Conservation (phyloP, 2,113 vertebrate genomes). For the Actenoides hombroni region DNA sequence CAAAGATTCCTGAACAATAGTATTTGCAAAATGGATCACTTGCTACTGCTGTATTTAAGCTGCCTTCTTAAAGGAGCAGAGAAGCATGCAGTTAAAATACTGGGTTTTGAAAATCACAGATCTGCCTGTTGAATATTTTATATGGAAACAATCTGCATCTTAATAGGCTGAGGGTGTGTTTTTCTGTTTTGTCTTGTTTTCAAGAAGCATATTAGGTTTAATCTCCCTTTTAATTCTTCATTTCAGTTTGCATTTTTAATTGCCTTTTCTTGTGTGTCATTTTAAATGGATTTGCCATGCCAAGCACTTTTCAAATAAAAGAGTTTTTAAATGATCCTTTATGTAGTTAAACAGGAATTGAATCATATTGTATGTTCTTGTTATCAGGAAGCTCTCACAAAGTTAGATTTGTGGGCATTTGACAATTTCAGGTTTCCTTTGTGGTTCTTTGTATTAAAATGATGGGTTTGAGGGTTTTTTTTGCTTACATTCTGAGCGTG, state of each 20-base stretch:
- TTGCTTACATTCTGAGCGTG: slow-evolving; percentile 8
- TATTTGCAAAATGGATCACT: background rate
- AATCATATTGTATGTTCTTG: slow-evolving; percentile 25
- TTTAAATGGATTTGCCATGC: slow-evolving; percentile 55
- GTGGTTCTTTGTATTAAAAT: slow-evolving; percentile 23
- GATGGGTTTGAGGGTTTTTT: background rate
- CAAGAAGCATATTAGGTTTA: background rate
- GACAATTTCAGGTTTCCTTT: slow-evolving; percentile 10
- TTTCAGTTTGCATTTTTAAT: slow-evolving; percentile 67
- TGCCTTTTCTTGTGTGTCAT: slow-evolving; percentile 27
- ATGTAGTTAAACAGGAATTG: slow-evolving; percentile 64
- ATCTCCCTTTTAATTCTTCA: slow-evolving; percentile 45
- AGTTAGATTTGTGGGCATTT: background rate
- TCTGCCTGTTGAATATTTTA: background rate
- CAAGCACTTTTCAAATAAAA: slow-evolving; percentile 61
- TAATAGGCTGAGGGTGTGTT: background rate
- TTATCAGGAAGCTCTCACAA: slow-evolving; percentile 39
- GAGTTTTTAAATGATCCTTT: slow-evolving; percentile 56
- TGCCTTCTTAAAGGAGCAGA: background rate
- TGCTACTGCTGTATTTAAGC: background rate
- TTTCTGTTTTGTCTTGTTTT: background rate
- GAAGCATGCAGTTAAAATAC: background rate
- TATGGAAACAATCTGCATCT: background rate
- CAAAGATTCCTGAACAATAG: background rate
- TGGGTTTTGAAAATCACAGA: background rate